Evolutionary conservation across 2,888 invertebrate genomes (phyloP).

Genomic region (Coenonympha arcania): DNA sequence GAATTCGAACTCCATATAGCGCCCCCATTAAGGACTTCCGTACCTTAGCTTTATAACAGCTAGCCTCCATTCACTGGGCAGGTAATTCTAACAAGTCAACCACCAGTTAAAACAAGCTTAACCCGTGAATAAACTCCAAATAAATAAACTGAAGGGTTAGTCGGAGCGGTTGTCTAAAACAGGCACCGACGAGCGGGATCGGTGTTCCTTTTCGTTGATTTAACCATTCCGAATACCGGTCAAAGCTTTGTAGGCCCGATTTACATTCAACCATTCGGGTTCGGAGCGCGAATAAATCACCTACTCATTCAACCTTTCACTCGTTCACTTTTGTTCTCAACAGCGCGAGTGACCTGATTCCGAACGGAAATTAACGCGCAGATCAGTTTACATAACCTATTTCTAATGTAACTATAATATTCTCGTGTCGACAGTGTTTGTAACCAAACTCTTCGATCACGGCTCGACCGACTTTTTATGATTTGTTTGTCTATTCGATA

Average conservation of each 20-base stretch:
- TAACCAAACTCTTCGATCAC: too few species aligned
- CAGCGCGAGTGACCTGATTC: constrained; percentile 21
- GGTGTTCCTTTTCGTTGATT: constrained; percentile 41
- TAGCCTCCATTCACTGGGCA: too few species aligned
- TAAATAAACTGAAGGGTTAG: background rate
- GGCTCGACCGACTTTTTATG: too few species aligned
- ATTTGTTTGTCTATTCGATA: too few species aligned
- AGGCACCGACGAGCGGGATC: constrained; percentile 8
- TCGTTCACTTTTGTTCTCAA: constrained; percentile 21
- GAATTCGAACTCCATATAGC: too few species aligned
- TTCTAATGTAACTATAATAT: too few species aligned
- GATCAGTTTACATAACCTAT: background rate
- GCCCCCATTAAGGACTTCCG: too few species aligned
- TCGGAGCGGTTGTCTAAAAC: constrained; percentile 9
- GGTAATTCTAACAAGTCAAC: too few species aligned
- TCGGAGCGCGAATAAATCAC: constrained; percentile 51
- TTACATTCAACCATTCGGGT: constrained; percentile 46
- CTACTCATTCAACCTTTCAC: constrained; percentile 36
- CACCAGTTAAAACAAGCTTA: background rate
- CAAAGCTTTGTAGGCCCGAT: constrained; percentile 58
- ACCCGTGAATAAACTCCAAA: background rate
- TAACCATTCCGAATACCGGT: constrained; percentile 56
- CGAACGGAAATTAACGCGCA: constrained; percentile 4
- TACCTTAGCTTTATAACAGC: too few species aligned
- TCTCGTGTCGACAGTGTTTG: too few species aligned